These are phyloP conservation scores for Paedocypris micromegethes DNA, from an alignment of 2,797 vertebrate genomes.

Conservation along the genomic window DNA sequence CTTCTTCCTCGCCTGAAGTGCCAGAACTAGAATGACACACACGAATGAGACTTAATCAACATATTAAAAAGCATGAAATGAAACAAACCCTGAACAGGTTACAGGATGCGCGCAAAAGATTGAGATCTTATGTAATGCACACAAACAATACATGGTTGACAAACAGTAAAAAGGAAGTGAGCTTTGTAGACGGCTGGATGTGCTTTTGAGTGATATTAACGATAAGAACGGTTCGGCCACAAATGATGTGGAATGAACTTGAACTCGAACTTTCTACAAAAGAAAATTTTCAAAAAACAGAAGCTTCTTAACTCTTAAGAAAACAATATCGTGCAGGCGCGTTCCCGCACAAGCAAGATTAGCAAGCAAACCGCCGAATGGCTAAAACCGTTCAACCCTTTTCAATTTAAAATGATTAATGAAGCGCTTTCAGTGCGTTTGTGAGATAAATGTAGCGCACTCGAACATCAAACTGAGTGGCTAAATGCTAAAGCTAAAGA, in stretches of 20 bases:
- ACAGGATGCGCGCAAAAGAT: conserved; percentile 12
- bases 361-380: background rate
- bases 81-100: conserved; percentile 5
- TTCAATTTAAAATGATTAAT: background rate
- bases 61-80: background rate
- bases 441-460: conserved; percentile 15
- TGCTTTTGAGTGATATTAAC: background rate
- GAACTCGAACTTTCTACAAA: conserved; percentile 43
- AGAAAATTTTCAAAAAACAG: conserved; percentile 2
- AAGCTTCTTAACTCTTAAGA: conserved; percentile 9
- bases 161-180: conserved; percentile 10
- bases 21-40: conserved; percentile 64
- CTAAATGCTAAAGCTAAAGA: conserved; percentile 49
- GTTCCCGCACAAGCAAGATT: background rate
- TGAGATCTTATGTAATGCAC: conserved; percentile 16
- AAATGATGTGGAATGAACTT: background rate
- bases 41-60: background rate
- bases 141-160: conserved; percentile 25
- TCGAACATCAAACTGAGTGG: conserved; percentile 8
- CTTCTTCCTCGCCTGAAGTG: conserved; percentile 78
- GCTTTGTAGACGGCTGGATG: background rate
- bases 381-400: background rate
- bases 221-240: background rate
- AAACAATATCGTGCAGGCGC: conserved; percentile 5
- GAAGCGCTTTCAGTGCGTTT: conserved; percentile 1